Conservation (phyloP, 2,113 vertebrate species). For the Hirundichthys speculiger region DNA sequence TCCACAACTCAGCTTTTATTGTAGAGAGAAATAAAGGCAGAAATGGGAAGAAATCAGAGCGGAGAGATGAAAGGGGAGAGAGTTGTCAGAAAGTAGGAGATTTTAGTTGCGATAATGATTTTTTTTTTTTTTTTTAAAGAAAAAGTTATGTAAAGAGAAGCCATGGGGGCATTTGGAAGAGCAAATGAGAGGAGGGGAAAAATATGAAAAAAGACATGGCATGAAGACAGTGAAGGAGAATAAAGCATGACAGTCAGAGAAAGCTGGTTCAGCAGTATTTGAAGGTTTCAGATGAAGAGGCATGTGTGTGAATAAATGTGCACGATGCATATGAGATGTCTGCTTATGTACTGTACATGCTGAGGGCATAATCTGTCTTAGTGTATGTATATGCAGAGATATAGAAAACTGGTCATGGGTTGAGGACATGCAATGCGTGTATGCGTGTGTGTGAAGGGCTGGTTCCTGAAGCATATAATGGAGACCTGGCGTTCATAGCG, state of each 20-base stretch:
- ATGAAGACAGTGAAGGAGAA: slow-evolving; percentile 32
- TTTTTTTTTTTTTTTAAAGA: no score
- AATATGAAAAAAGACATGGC: slow-evolving; percentile 38
- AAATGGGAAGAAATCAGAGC: slow-evolving; percentile 12
- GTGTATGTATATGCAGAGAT: slow-evolving; percentile 42
- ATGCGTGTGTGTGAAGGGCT: slow-evolving; percentile 30
- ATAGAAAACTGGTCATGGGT: slow-evolving; percentile 46
- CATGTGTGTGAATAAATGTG: slow-evolving; percentile 3
- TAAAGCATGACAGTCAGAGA: slow-evolving; percentile 31
- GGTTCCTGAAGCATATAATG: slow-evolving; percentile 60
- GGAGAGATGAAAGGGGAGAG: slow-evolving; percentile 12
- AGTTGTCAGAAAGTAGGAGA: no score
- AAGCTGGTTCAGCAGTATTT: slow-evolving; percentile 63
- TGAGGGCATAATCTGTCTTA: slow-evolving; percentile 22
- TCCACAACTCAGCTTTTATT: slow-evolving; percentile 56
- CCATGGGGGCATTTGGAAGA: background rate
- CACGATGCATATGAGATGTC: background rate
- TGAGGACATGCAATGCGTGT: slow-evolving; percentile 40
- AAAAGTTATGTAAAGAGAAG: no score
- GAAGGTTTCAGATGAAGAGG: slow-evolving; percentile 49
- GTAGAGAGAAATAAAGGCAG: slow-evolving; percentile 15
- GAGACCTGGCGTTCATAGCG: slow-evolving; percentile 54
- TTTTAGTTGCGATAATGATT: background rate
- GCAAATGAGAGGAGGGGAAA: slow-evolving; percentile 6
- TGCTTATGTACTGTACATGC: slow-evolving; percentile 18